Conservation (phyloP, 2,113 vertebrate species). For the Arenaria interpres region DNA sequence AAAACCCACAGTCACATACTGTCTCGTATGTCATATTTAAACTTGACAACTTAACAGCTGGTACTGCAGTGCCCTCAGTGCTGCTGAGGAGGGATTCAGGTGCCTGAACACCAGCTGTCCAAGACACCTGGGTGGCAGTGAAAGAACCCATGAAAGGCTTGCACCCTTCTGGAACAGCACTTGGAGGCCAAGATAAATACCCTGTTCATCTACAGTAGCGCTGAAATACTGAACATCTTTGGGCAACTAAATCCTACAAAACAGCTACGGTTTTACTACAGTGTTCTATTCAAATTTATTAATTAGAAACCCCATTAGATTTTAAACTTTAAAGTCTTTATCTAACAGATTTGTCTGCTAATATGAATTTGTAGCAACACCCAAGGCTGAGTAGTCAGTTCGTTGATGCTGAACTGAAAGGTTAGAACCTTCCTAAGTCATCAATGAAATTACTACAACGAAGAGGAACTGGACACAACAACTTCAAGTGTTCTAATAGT, state of each 20-base stretch:
- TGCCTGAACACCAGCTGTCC: background rate
- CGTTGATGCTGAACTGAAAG: background rate
- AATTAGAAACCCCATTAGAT: background rate
- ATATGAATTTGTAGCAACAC: background rate
- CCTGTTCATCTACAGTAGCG: background rate
- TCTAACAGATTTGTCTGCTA: background rate
- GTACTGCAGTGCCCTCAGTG: background rate
- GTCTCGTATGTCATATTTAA: background rate
- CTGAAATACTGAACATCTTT: background rate
- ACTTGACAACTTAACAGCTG: background rate
- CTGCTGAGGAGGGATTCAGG: background rate
- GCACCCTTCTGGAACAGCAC: rapidly evolving
- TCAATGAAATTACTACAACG: background rate
- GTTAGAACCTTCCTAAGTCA: background rate
- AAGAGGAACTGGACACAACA: background rate
- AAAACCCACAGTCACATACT: background rate
- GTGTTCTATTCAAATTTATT: background rate
- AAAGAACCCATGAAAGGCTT: background rate
- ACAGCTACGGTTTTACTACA: background rate
- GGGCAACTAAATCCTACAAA: background rate
- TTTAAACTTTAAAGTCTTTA: background rate
- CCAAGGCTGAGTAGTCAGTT: background rate
- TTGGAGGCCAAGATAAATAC: background rate
- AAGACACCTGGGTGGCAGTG: background rate
- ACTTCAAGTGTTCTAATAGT: background rate